Evolutionary conservation across 2,888 invertebrate genomes (phyloP).

Genomic region (Rambutsinella grinnellia): DNA sequence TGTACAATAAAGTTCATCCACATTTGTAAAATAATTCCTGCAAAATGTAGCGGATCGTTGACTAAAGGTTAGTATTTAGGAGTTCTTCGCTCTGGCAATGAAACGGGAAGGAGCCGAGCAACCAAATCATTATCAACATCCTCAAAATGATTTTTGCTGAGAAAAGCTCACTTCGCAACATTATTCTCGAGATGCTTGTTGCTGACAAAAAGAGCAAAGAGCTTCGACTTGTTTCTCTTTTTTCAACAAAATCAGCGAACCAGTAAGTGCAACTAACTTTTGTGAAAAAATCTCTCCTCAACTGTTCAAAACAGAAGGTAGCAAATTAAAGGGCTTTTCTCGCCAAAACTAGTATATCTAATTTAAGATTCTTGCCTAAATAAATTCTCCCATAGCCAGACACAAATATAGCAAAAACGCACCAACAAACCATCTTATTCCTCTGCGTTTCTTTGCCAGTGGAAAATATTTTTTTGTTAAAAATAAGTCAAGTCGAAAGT

Average conservation of each 20-base stretch:
- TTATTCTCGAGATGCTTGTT: not conserved
- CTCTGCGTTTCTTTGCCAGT: too few species aligned
- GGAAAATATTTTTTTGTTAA: slow-evolving; percentile 36
- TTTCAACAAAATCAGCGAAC: slow-evolving; percentile 49
- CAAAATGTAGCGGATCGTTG: too few species aligned
- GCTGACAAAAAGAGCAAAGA: slow-evolving; percentile 19
- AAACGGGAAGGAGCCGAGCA: not conserved
- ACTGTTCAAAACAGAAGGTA: slow-evolving; percentile 35
- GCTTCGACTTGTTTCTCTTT: too few species aligned
- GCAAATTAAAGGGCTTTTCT: slow-evolving; percentile 58
- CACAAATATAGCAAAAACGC: not conserved
- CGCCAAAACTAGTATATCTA: slow-evolving; percentile 59
- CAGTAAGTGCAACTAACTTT: slow-evolving; percentile 64
- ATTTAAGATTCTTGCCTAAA: slow-evolving; percentile 48
- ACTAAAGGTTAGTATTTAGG: not conserved
- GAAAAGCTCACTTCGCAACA: too few species aligned
- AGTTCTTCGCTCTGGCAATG: not conserved
- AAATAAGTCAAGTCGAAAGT: slow-evolving; percentile 51
- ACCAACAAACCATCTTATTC: too few species aligned
- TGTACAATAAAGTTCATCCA: too few species aligned
- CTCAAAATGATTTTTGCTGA: too few species aligned
- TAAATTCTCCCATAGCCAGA: too few species aligned
- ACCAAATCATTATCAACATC: not conserved
- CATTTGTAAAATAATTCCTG: too few species aligned
- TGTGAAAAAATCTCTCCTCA: slow-evolving; percentile 29